Percentiles rank a stretch among this genome's conserved stretches.
phyloP scores from a whole-genome alignment of 2,888 invertebrate genomes.

The Polydesmus complanatus region DNA sequence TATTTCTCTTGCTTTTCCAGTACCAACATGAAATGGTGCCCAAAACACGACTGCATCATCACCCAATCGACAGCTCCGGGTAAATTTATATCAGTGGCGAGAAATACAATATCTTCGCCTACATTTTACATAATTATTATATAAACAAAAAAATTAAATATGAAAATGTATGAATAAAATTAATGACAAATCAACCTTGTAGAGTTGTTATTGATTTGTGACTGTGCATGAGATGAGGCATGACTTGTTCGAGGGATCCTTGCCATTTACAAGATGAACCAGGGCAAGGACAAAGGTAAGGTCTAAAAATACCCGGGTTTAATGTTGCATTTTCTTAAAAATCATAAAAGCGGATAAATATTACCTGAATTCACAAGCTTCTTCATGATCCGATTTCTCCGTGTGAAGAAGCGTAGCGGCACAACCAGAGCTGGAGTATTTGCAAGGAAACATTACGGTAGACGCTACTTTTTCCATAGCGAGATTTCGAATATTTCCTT shows the following conservation, averaged over 20 bases:
- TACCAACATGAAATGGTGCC: slow-evolving; percentile 98
- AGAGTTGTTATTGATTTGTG: slow-evolving; percentile 97
- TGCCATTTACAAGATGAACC: slow-evolving; percentile 99
- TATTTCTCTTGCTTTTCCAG: slow-evolving; percentile 96
- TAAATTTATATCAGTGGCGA: slow-evolving; percentile 97
- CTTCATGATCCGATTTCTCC: slow-evolving; percentile 98
- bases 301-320: slow-evolving; percentile 39
- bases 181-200: slow-evolving; percentile 52
- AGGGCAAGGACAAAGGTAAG: slow-evolving; percentile 98
- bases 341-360: not conserved
- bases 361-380: slow-evolving; percentile 82
- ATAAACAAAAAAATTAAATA: too few relatives aligned
- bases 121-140: too few relatives aligned
- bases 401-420: slow-evolving; percentile 79
- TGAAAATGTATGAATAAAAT: too few relatives aligned
- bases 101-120: slow-evolving; percentile 97
- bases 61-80: slow-evolving; percentile 99
- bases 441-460: slow-evolving; percentile 97
- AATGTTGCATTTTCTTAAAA: not conserved
- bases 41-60: slow-evolving; percentile 99
- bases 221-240: slow-evolving; percentile 83
- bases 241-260: slow-evolving; percentile 92
- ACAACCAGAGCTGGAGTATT: slow-evolving; percentile 92
- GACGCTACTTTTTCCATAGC: slow-evolving; percentile 99
- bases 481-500: slow-evolving; percentile 88